A percentile compares a stretch with the other conserved stretches of the same genome.
Conservation (phyloP, 2,888 invertebrate species). For the Ceriagrion tenellum region DNA sequence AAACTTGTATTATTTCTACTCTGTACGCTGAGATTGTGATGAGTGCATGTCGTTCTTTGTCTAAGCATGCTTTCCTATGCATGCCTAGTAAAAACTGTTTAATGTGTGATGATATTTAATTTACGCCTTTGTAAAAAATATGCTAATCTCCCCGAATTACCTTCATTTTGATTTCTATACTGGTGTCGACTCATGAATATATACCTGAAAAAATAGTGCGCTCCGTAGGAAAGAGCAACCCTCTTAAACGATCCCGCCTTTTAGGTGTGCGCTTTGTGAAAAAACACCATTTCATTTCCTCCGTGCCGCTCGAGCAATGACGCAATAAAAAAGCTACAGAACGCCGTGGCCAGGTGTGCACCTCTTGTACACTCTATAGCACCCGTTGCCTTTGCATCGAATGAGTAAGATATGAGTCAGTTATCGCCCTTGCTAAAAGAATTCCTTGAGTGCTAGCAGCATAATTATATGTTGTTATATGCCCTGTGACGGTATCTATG, state of each 20-base stretch:
- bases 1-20: no score
- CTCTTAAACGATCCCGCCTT: background rate
- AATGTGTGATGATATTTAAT: background rate
- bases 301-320: background rate
- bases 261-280: background rate
- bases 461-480: no score
- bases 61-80: no score
- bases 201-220: background rate
- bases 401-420: background rate
- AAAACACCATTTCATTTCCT: background rate
- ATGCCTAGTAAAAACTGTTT: background rate
- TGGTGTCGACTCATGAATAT: background rate
- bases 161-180: background rate
- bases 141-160: background rate
- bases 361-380: background rate
- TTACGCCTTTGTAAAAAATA: background rate
- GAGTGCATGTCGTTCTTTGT: no score
- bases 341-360: background rate
- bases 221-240: background rate
- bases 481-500: no score
- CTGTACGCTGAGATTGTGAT: no score
- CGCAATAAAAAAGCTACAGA: background rate
- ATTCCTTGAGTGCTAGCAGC: no score
- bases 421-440: no score
- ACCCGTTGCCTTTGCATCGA: background rate